These are phyloP conservation scores for Heliconius eleuchia DNA, from an alignment of 1,140 invertebrate species.

Conservation along the genomic window DNA sequence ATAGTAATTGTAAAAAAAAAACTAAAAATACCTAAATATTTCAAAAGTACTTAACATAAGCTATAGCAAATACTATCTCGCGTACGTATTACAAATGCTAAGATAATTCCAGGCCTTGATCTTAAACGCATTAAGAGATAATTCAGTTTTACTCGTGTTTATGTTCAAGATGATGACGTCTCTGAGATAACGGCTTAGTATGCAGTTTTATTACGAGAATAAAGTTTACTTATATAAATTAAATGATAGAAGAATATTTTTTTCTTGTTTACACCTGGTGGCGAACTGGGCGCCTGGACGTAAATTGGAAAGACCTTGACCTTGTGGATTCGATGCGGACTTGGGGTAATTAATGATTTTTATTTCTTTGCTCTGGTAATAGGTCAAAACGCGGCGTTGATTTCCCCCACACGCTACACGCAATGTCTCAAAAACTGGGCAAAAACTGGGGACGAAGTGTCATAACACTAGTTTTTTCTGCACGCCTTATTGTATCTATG, in stretches of 20 bases:
- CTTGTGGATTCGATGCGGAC: not conserved
- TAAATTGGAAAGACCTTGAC: too few relatives aligned
- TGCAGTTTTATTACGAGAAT: not conserved
- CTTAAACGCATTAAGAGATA: conserved; percentile 13
- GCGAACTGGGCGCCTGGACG: too few relatives aligned
- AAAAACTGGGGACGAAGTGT: not conserved
- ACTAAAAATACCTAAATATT: not conserved
- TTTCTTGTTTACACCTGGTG: not conserved
- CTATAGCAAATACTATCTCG: not conserved
- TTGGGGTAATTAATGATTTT: not conserved
- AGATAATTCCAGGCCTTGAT: conserved; percentile 15
- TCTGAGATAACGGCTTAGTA: not conserved
- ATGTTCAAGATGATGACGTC: not conserved
- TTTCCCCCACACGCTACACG: not conserved
- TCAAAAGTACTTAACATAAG: not conserved
- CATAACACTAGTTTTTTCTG: not conserved
- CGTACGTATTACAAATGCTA: not conserved
- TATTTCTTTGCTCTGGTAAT: not conserved
- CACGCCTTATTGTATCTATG: too few relatives aligned
- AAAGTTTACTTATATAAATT: not conserved
- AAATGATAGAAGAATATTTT: not conserved
- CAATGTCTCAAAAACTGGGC: not conserved
- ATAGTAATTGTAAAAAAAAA: not conserved
- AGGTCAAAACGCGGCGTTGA: not conserved
- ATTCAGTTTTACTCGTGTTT: not conserved